Evolutionary conservation across 2,113 vertebrate genomes (phyloP).

Genomic region (Apeltes quadracus): DNA sequence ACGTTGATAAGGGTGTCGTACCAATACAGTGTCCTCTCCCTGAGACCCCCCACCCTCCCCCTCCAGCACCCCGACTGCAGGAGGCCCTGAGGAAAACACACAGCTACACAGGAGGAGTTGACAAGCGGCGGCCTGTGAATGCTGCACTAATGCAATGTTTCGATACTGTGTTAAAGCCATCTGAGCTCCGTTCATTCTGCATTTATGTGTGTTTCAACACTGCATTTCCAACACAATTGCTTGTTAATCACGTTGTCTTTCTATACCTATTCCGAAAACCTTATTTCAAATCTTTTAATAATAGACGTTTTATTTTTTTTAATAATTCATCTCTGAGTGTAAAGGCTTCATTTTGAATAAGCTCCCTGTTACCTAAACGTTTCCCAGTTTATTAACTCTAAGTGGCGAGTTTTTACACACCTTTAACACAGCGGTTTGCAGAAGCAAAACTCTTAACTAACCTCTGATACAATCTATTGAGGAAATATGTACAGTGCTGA

Average conservation of each 20-base stretch:
- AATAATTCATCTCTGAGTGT: slow-evolving; percentile 5
- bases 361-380: too few relatives aligned
- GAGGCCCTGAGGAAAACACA: slow-evolving; percentile 4
- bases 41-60: slow-evolving; percentile 46
- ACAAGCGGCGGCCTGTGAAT: slow-evolving; percentile 20
- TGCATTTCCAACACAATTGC: background rate
- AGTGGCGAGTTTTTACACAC: slow-evolving; percentile 4
- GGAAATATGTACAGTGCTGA: background rate
- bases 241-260: background rate
- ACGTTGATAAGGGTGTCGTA: slow-evolving; percentile 67
- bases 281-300: background rate
- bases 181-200: background rate
- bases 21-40: slow-evolving; percentile 74
- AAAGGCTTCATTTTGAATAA: too few relatives aligned
- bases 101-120: slow-evolving; percentile 32
- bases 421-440: background rate
- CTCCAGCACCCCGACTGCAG: slow-evolving; percentile 48
- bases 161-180: background rate
- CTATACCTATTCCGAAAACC: background rate
- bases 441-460: slow-evolving; percentile 11
- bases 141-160: background rate
- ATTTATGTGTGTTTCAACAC: background rate
- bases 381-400: too few relatives aligned
- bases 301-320: background rate
- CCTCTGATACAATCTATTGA: background rate